phyloP scores from a whole-genome alignment of 2,797 vertebrate species.

The Enteromius radiatus region DNA sequence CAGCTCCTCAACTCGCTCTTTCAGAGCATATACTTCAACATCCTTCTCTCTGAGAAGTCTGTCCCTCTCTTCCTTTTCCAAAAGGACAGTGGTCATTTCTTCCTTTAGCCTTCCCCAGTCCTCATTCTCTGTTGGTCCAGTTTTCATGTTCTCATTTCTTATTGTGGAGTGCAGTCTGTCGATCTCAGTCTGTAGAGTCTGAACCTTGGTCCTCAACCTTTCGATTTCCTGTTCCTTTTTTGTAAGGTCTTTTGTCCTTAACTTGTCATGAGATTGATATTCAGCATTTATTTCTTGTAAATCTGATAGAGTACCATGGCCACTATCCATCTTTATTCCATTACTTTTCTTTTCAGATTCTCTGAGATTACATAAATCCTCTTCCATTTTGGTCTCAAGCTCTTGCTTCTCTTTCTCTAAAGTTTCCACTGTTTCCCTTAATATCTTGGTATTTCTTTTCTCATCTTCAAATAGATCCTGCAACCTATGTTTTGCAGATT shows the following conservation, averaged over 20 bases:
- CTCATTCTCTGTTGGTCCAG: background rate
- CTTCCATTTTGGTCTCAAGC: slow-evolving; percentile 30
- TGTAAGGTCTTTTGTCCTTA: slow-evolving; percentile 15
- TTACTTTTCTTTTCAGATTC: slow-evolving; percentile 38
- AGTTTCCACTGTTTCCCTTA: slow-evolving; percentile 33
- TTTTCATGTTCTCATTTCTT: background rate
- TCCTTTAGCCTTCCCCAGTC: slow-evolving; percentile 29
- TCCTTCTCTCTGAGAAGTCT: slow-evolving; percentile 63
- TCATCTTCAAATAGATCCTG: slow-evolving; percentile 42
- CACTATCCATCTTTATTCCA: slow-evolving; percentile 29
- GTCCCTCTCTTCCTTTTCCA: slow-evolving; percentile 58
- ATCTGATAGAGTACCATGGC: slow-evolving; percentile 26
- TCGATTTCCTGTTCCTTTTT: slow-evolving; percentile 30
- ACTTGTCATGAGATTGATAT: slow-evolving; percentile 8
- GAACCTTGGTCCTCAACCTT: slow-evolving; percentile 29
- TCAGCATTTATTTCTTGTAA: background rate
- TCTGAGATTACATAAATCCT: slow-evolving; percentile 4
- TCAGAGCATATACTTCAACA: slow-evolving; percentile 65
- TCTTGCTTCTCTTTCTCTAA: slow-evolving; percentile 43
- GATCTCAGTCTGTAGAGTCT: slow-evolving; percentile 40
- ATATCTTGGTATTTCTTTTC: slow-evolving; percentile 26
- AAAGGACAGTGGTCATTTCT: slow-evolving; percentile 47
- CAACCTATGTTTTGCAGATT: slow-evolving; percentile 6
- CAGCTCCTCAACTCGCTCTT: slow-evolving; percentile 66
- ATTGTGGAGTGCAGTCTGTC: background rate